Conservation (phyloP, 1,140 invertebrate genomes). For the Nephotettix cincticeps region DNA sequence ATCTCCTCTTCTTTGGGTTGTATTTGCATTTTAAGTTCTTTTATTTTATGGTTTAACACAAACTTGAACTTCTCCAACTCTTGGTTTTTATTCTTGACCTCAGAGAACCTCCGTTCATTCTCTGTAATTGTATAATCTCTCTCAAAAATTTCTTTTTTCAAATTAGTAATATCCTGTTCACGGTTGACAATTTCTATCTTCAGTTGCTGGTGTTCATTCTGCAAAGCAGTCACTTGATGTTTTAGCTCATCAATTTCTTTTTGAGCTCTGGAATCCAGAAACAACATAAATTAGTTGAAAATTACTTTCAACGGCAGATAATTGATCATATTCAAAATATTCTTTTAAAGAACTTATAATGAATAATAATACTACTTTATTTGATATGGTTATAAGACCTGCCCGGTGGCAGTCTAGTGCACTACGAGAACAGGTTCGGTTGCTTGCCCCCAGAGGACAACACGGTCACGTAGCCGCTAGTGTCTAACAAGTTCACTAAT, state of each 20-base stretch:
- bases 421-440: too few species aligned
- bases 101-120: slow-evolving; percentile 82
- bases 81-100: slow-evolving; percentile 80
- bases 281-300: too few species aligned
- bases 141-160: slow-evolving; percentile 74
- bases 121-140: slow-evolving; percentile 77
- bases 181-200: slow-evolving; percentile 66
- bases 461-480: too few species aligned
- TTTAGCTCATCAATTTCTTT: slow-evolving; percentile 74
- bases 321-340: too few species aligned
- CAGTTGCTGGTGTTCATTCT: slow-evolving; percentile 66
- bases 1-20: slow-evolving; percentile 79
- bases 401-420: too few species aligned
- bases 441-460: too few species aligned
- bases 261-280: slow-evolving; percentile 46
- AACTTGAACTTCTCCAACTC: slow-evolving; percentile 90
- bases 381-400: too few species aligned
- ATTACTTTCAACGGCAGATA: too few species aligned
- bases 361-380: too few species aligned
- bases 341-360: too few species aligned
- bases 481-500: too few species aligned
- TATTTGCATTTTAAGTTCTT: slow-evolving; percentile 80
- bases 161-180: slow-evolving; percentile 71
- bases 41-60: slow-evolving; percentile 85
- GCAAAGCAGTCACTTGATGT: slow-evolving; percentile 58